Conservation (phyloP, 2,113 vertebrate species). For the Mixornis gularis region DNA sequence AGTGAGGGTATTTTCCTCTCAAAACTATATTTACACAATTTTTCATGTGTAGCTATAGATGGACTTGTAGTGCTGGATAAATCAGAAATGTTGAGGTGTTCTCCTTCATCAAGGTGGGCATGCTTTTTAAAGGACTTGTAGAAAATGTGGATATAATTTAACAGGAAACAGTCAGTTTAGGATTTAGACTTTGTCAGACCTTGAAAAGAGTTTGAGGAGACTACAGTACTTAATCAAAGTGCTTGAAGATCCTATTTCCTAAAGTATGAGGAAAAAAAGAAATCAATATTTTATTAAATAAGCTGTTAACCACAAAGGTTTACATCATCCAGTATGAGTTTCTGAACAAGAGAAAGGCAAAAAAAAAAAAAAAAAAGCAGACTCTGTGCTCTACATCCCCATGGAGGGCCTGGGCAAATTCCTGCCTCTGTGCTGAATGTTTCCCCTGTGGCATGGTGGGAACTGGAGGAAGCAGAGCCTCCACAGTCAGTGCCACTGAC, state of each 20-base stretch:
- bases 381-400: not conserved
- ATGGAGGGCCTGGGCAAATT: not conserved
- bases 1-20: not conserved
- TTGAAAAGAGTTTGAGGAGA: conserved; percentile 5
- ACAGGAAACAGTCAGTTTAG: not conserved
- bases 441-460: accelerated
- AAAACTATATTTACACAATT: not conserved
- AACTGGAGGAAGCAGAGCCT: accelerated
- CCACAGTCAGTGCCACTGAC: not conserved
- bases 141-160: not conserved
- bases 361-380: not conserved
- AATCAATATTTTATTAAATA: conserved; percentile 49
- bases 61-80: not conserved
- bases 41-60: not conserved
- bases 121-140: not conserved
- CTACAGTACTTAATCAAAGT: not conserved
- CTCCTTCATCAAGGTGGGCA: not conserved
- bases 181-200: conserved; percentile 9
- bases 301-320: conserved; percentile 11
- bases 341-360: not conserved
- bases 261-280: not conserved
- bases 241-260: conserved; percentile 6
- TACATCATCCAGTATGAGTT: not conserved
- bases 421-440: accelerated
- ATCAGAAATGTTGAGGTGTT: not conserved